phyloP scores from a whole-genome alignment of 2,797 vertebrate genomes.

The Poeciliopsis turneri region DNA sequence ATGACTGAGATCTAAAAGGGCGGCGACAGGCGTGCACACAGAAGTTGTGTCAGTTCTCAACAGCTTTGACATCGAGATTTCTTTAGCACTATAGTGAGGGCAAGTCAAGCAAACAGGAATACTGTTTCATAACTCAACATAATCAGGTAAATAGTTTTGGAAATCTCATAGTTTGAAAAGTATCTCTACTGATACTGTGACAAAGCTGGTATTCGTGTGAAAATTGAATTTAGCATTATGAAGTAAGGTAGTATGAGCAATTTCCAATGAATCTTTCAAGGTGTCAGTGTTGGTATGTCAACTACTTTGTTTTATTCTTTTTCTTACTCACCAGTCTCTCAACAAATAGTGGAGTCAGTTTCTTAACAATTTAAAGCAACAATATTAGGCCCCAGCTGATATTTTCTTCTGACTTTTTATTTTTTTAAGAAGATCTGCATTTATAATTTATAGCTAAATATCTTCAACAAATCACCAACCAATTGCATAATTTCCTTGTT shows the following conservation, averaged over 20 bases:
- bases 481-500: neutral
- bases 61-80: slow-evolving; percentile 23
- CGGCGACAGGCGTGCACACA: slow-evolving; percentile 36
- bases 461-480: neutral
- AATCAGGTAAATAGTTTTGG: neutral
- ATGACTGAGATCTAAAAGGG: slow-evolving; percentile 23
- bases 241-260: neutral
- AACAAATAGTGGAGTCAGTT: neutral
- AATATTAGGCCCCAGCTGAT: neutral
- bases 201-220: neutral
- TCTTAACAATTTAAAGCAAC: neutral
- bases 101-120: neutral
- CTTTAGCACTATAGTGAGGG: neutral
- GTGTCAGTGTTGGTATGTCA: neutral
- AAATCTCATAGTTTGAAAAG: neutral
- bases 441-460: neutral
- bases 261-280: neutral
- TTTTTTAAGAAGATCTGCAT: neutral
- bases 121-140: slow-evolving; percentile 1
- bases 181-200: neutral
- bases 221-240: neutral
- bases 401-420: neutral
- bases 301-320: neutral
- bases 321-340: neutral
- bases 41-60: slow-evolving; percentile 21